Percentiles rank a stretch among this genome's conserved stretches.
phyloP scores from a whole-genome alignment of 2,797 vertebrate species.

The Kryptopterus vitreolus region DNA sequence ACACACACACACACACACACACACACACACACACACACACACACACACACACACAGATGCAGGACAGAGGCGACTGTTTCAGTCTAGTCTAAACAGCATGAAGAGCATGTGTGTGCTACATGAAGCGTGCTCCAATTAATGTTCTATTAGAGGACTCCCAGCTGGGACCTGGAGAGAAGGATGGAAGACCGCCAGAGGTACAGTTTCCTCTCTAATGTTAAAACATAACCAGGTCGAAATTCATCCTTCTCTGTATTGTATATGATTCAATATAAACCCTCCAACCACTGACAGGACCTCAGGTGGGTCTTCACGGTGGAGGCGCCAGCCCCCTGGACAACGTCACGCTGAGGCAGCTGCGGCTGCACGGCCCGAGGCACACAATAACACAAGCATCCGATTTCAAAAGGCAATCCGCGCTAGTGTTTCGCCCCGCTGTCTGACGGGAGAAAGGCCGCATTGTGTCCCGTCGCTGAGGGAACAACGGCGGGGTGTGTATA shows the following conservation, averaged over 20 bases:
- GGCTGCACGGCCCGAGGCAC: conserved; percentile 1
- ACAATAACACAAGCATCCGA: conserved; percentile 39
- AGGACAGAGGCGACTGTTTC: neutral
- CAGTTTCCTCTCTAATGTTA: too few species aligned
- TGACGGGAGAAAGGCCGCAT: conserved; percentile 8
- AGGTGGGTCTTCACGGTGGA: conserved; percentile 7
- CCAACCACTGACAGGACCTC: neutral
- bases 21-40: conserved; percentile 1
- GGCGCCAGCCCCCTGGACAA: neutral
- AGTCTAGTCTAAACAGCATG: neutral
- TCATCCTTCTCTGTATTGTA: too few species aligned
- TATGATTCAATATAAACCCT: too few species aligned
- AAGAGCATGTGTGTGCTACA: conserved; percentile 8
- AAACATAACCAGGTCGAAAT: too few species aligned
- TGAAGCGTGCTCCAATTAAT: conserved; percentile 3
- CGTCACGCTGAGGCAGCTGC: conserved; percentile 16
- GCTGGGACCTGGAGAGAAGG: neutral
- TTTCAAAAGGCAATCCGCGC: conserved; percentile 38
- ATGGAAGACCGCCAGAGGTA: neutral
- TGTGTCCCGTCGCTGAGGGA: neutral
- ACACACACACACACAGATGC: conserved; percentile 3
- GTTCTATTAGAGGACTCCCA: neutral
- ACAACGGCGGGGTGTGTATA: conserved; percentile 16
- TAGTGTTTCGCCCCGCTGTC: conserved; percentile 2
- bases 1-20: conserved; percentile 1